A percentile compares a stretch with the other conserved stretches of the same genome.
These are phyloP conservation scores for Hystrix brachyura DNA, from an alignment of 2,113 vertebrate genomes.

Conservation along the genomic window DNA sequence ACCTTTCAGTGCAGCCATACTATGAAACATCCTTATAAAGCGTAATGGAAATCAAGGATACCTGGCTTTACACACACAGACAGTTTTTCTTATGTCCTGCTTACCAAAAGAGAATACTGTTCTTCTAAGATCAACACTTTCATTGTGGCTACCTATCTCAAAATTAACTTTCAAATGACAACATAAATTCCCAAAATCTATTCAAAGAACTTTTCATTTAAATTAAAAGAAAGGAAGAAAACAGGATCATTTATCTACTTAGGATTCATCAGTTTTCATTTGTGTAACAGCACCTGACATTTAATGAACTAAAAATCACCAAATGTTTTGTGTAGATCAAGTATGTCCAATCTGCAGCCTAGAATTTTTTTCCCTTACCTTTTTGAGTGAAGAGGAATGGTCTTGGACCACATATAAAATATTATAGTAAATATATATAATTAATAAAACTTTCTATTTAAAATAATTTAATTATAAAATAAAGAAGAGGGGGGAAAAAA, in stretches of 20 bases:
- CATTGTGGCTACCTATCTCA: background rate
- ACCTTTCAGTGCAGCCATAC: background rate
- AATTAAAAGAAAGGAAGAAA: background rate
- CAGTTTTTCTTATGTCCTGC: background rate
- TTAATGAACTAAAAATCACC: background rate
- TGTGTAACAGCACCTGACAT: background rate
- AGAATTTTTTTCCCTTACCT: background rate
- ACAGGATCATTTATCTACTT: background rate
- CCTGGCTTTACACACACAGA: background rate
- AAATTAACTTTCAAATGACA: conserved; percentile 15
- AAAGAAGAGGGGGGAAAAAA: background rate
- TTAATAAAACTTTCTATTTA: background rate
- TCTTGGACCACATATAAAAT: background rate
- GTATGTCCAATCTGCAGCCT: too few species aligned
- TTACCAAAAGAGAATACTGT: background rate
- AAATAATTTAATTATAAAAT: background rate
- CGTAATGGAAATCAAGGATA: background rate
- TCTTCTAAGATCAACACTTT: conserved; percentile 14
- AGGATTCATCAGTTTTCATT: background rate
- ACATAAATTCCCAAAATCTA: background rate
- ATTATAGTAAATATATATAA: background rate
- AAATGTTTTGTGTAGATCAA: background rate
- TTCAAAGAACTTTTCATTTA: background rate
- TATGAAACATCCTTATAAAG: conserved; percentile 14
- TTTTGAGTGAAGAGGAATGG: background rate